phyloP scores from a whole-genome alignment of 1,140 invertebrate species.

The Platorchestia sp. region DNA sequence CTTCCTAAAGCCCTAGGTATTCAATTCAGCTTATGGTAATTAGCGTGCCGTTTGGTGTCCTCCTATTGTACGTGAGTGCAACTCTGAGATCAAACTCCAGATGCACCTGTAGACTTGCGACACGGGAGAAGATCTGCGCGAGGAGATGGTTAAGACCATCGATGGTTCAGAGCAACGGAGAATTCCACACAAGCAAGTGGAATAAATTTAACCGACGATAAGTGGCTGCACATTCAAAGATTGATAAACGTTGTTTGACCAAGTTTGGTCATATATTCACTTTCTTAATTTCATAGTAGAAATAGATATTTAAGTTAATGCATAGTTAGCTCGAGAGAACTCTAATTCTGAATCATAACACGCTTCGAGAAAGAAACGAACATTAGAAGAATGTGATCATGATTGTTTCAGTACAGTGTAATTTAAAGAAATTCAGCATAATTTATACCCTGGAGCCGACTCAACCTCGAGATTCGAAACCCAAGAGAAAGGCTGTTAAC shows the following conservation, averaged over 20 bases:
- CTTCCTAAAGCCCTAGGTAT: background rate
- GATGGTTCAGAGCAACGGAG: background rate
- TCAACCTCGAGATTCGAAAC: no score
- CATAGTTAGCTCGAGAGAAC: no score
- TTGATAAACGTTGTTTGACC: background rate
- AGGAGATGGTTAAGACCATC: background rate
- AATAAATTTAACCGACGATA: background rate
- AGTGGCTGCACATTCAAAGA: background rate
- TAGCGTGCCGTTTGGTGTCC: background rate
- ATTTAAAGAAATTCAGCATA: no score
- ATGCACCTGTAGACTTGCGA: background rate
- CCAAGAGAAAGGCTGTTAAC: no score
- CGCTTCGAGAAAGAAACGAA: no score
- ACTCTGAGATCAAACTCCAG: background rate
- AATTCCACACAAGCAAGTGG: background rate
- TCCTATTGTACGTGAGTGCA: background rate
- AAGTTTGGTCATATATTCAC: no score
- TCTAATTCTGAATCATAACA: no score
- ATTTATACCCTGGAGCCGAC: no score
- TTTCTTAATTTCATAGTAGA: no score
- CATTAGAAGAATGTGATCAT: no score
- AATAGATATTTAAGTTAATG: no score
- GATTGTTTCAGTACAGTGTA: no score
- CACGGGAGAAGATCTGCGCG: background rate
- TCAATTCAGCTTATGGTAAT: background rate